These are phyloP conservation scores for Drosophila cyrtoloma DNA, from an alignment of 2,888 invertebrate species.

Conservation along the genomic window DNA sequence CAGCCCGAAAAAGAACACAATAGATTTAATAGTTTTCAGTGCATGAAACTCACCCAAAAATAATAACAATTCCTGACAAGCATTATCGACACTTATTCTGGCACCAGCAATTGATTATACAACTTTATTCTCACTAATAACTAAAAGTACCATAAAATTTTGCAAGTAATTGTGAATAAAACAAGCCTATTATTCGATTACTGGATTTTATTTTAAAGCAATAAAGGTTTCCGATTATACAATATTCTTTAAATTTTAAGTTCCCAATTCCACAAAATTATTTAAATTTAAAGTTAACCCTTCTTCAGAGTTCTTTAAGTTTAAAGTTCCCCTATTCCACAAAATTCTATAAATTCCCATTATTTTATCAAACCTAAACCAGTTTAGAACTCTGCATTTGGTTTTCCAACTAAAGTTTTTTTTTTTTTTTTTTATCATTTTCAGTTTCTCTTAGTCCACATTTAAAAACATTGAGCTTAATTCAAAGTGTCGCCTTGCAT, in stretches of 20 bases:
- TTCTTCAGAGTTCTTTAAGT: not conserved
- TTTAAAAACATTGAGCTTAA: not conserved
- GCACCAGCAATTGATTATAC: no score
- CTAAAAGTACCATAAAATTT: not conserved
- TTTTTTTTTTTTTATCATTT: not conserved
- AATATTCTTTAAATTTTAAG: not conserved
- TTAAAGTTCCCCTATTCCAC: not conserved
- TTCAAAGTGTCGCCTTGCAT: slow-evolving; percentile 2
- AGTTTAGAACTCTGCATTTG: no score
- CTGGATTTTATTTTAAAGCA: no score
- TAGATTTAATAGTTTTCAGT: not conserved
- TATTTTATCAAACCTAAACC: not conserved
- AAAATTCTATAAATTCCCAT: not conserved
- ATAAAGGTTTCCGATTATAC: not conserved
- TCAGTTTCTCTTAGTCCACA: not conserved
- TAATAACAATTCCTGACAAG: no score
- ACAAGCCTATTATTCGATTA: no score
- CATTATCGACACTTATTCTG: no score
- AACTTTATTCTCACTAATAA: not conserved
- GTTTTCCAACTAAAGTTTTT: not conserved
- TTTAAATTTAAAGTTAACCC: no score
- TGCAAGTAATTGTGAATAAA: no score
- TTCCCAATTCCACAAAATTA: no score
- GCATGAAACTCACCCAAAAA: not conserved
- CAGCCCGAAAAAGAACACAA: not conserved